These are phyloP conservation scores for Drosophila pallidifrons DNA, from an alignment of 1,140 invertebrate species.

Conservation along the genomic window DNA sequence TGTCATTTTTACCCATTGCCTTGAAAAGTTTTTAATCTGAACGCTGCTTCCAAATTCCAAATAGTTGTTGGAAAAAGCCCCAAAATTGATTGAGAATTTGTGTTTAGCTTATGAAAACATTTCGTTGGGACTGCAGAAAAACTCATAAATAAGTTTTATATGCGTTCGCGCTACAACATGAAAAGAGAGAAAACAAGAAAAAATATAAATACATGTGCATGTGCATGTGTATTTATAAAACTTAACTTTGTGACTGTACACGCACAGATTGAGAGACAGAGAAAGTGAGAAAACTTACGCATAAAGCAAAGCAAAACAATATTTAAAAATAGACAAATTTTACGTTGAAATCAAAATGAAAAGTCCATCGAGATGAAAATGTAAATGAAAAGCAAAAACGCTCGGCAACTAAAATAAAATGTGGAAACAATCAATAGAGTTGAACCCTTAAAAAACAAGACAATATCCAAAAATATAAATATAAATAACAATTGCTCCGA, in stretches of 20 bases:
- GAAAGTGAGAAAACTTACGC: constrained; percentile 56
- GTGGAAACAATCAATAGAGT: constrained; percentile 74
- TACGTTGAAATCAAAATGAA: constrained; percentile 68
- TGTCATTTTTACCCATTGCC: neutral
- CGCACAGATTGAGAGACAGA: constrained; percentile 7
- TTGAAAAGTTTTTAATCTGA: neutral
- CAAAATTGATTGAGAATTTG: constrained; percentile 18
- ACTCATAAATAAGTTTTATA: constrained; percentile 81
- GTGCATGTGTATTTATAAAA: constrained; percentile 41
- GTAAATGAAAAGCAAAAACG: constrained; percentile 7
- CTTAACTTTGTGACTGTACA: constrained; percentile 67
- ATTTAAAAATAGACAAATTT: constrained; percentile 72
- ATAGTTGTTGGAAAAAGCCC: neutral
- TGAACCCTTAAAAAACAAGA: constrained; percentile 68
- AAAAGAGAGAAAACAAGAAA: constrained; percentile 53
- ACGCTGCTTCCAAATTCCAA: too few relatives aligned
- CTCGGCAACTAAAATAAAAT: constrained; percentile 61
- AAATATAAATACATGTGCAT: constrained; percentile 33
- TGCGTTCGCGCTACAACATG: constrained; percentile 48
- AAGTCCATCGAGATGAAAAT: constrained; percentile 49
- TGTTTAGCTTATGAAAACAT: constrained; percentile 33
- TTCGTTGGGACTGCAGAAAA: constrained; percentile 62
- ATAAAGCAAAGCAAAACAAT: constrained; percentile 73
- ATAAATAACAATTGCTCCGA: constrained; percentile 38
- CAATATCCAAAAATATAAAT: constrained; percentile 1